phyloP scores from a whole-genome alignment of 2,888 invertebrate species.

The Petrophora chlorosata region DNA sequence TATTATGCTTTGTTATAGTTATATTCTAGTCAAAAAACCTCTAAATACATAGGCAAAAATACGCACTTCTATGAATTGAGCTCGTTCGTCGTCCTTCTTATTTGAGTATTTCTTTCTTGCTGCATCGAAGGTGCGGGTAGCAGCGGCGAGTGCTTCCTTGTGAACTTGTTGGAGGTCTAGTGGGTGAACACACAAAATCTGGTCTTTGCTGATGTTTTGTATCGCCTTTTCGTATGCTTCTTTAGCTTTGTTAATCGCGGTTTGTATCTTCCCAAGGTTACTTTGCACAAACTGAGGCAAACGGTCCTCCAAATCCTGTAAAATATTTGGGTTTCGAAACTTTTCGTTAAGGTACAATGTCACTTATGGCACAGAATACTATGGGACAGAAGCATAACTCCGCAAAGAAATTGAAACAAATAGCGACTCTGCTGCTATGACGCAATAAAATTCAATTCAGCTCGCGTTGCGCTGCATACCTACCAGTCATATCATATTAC shows the following conservation, averaged over 20 bases:
- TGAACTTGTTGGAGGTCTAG: slow-evolving; percentile 3
- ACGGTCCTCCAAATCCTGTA: slow-evolving; percentile 13
- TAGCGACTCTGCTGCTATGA: too few species aligned
- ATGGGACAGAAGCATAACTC: too few species aligned
- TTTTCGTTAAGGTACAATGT: too few species aligned
- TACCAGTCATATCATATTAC: too few species aligned
- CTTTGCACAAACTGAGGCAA: slow-evolving; percentile 12
- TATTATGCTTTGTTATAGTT: neutral
- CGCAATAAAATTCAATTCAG: too few species aligned
- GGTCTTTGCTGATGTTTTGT: neutral
- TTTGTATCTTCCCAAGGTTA: slow-evolving; percentile 10
- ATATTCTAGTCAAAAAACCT: too few species aligned
- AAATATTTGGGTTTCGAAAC: too few species aligned
- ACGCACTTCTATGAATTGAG: slow-evolving; percentile 9
- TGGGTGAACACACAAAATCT: slow-evolving; percentile 12
- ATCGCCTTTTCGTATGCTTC: slow-evolving; percentile 12
- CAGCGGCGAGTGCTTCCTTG: slow-evolving; percentile 1
- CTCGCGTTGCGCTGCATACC: too few species aligned
- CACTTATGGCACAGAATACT: too few species aligned
- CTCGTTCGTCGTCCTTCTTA: slow-evolving; percentile 15
- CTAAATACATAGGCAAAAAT: too few species aligned
- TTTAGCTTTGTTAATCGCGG: slow-evolving; percentile 5
- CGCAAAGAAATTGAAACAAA: too few species aligned
- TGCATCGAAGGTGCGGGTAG: slow-evolving; percentile 10
- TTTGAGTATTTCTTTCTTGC: slow-evolving; percentile 14